Evolutionary conservation across 2,888 invertebrate genomes (phyloP), one percentile per base, ranked within the genome.

Genomic region (Parasteatoda lunata): DNA sequence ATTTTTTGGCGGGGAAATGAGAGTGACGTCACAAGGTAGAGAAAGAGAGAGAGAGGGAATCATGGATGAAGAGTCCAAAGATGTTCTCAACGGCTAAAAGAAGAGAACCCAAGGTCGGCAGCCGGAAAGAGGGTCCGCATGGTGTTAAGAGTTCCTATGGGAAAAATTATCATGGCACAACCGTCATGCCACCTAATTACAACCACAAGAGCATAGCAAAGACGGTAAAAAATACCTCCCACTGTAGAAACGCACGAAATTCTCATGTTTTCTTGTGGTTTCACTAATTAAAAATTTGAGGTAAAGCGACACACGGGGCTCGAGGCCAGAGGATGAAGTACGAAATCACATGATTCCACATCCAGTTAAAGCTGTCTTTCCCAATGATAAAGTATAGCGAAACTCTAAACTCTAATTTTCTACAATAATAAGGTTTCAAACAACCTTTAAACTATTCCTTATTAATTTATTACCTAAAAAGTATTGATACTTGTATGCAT

Each of bases 81-180:
- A 78, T 78, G 75, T 85, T 79, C 79, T 79, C 85, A 86, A 86
- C 85, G 85, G 80, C 85, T 76, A 69, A 70, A 65, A 73, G 70
- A 52, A 66, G 71, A 59, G 69, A 77, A 49, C n/a, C 85, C 85
- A 86, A 86, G 85, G 85, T 86, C 85, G 85, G 76, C 85, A 79
- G 76, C 76, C 85, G 85, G 85, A 86, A 84, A 86, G 72, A 79
- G 76, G 85, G 45, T 70, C 71, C 30, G 30, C 30, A 51, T 76
- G 78, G 85, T 76, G 79, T 76, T 85, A 79, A 79, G 80, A 81
- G 70, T 86, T 86, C 85, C 85, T 86, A 81, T 86, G 85, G 85
- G 85, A 80, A 86, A 86, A 86, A 86, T 80, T 80, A 81, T 86
- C 80, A 77, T 77, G 80, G 80, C 85, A 80, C 76, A 80, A 80